Conservation (phyloP, 2,888 invertebrate genomes). For the Eupithecia exiguata region DNA sequence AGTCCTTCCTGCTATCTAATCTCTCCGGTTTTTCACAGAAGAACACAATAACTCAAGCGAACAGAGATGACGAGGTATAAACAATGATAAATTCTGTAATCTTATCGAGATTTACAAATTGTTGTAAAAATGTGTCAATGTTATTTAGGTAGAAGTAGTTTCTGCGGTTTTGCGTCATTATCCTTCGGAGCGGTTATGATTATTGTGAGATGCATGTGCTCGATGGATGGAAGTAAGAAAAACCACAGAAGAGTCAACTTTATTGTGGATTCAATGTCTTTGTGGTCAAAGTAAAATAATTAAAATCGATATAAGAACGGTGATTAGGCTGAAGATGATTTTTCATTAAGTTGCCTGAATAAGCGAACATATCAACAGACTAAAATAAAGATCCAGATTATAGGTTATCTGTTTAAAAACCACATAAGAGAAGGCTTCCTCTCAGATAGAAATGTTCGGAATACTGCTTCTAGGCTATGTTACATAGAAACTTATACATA, state of each 20-base stretch:
- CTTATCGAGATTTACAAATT: conserved; percentile 19
- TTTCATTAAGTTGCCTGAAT: too few relatives aligned
- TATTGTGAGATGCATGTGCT: too few relatives aligned
- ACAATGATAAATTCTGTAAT: conserved; percentile 5
- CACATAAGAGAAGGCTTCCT: too few relatives aligned
- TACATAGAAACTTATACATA: too few relatives aligned
- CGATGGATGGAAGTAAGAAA: background rate
- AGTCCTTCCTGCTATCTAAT: background rate
- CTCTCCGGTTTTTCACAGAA: background rate
- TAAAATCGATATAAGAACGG: too few relatives aligned
- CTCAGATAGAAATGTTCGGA: too few relatives aligned
- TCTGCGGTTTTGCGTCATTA: conserved; percentile 1
- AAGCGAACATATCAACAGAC: too few relatives aligned
- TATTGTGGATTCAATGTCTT: background rate
- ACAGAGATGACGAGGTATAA: conserved; percentile 7
- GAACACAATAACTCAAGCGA: background rate
- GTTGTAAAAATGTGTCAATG: conserved; percentile 22
- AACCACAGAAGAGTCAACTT: background rate
- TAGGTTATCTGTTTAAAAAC: too few relatives aligned
- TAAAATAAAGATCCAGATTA: too few relatives aligned
- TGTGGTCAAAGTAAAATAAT: background rate
- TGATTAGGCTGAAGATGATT: too few relatives aligned
- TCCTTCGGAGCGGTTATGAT: background rate
- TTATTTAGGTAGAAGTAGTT: background rate
- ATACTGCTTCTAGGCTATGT: too few relatives aligned